Evolutionary conservation across 2,113 vertebrate genomes (phyloP).

Genomic region (Gambusia holbrooki): DNA sequence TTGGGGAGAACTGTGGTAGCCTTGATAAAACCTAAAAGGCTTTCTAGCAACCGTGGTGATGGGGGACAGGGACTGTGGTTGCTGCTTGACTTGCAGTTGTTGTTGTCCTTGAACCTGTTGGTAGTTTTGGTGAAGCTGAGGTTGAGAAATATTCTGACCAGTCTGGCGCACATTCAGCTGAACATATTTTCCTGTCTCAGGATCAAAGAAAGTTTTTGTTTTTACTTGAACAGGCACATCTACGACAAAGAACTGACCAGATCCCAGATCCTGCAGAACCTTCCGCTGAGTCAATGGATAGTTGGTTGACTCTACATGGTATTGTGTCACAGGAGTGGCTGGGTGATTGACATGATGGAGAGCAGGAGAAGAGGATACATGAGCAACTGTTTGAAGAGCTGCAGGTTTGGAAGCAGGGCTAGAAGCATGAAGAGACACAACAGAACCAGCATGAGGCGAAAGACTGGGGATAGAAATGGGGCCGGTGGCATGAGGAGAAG

Average conservation of each 20-base stretch:
- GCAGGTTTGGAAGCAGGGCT: conserved; percentile 38
- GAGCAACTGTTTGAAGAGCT: conserved; percentile 50
- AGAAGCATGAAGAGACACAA: conserved; percentile 41
- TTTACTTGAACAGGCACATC: conserved; percentile 89
- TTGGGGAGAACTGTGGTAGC: conserved; percentile 69
- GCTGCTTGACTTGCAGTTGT: conserved; percentile 45
- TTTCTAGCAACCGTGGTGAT: conserved; percentile 39
- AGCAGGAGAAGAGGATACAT: conserved; percentile 68
- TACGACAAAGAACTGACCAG: conserved; percentile 93
- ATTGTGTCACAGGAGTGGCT: conserved; percentile 70
- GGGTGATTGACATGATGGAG: conserved; percentile 48
- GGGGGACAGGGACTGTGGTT: conserved; percentile 27
- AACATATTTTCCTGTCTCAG: conserved; percentile 92
- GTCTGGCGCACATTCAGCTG: conserved; percentile 88
- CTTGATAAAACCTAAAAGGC: conserved; percentile 79
- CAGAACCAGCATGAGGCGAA: conserved; percentile 27
- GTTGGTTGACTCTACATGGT: conserved; percentile 74
- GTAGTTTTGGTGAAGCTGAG: conserved; percentile 65
- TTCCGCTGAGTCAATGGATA: conserved; percentile 86
- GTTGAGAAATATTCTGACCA: conserved; percentile 57
- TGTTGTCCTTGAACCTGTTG: conserved; percentile 47
- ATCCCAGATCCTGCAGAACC: conserved; percentile 93
- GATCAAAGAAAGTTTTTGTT: conserved; percentile 95
- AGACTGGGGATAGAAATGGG: conserved; percentile 51
- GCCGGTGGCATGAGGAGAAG: conserved; percentile 54